These are phyloP conservation scores for Argyresthia albistria DNA, from an alignment of 2,888 invertebrate species.

Conservation along the genomic window DNA sequence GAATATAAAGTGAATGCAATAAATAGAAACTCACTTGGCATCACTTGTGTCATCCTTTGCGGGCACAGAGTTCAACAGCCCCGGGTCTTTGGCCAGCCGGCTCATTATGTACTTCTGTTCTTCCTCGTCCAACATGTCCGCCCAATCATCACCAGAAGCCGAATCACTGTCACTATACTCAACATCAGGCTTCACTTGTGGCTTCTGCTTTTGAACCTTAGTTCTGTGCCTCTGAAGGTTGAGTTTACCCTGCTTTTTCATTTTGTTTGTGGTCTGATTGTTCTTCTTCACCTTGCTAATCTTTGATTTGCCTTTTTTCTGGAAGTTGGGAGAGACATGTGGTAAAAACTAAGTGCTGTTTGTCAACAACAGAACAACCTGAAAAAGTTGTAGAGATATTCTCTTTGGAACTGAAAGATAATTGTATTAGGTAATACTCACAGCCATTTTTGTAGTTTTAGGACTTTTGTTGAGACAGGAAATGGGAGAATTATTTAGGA, in stretches of 20 bases:
- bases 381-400: slow-evolving; percentile 4
- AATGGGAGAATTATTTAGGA: not conserved
- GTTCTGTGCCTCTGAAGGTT: slow-evolving; percentile 55
- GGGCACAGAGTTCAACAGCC: slow-evolving; percentile 48
- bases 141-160: slow-evolving; percentile 64
- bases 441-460: slow-evolving; percentile 32
- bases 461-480: not conserved
- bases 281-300: slow-evolving; percentile 70
- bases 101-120: slow-evolving; percentile 66
- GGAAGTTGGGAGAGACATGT: slow-evolving; percentile 14
- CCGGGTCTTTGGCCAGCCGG: slow-evolving; percentile 51
- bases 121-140: slow-evolving; percentile 72
- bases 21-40: no score
- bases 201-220: slow-evolving; percentile 45
- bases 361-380: not conserved
- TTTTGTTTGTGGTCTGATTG: slow-evolving; percentile 72
- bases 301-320: slow-evolving; percentile 68
- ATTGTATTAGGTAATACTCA: slow-evolving; percentile 29
- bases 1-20: no score
- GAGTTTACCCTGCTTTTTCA: slow-evolving; percentile 67
- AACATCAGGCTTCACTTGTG: slow-evolving; percentile 28
- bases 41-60: slow-evolving; percentile 28
- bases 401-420: slow-evolving; percentile 4
- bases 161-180: slow-evolving; percentile 60
- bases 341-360: not conserved